These are phyloP conservation scores for Orthonevra nobilis DNA, from an alignment of 2,888 invertebrate genomes.

Conservation along the genomic window DNA sequence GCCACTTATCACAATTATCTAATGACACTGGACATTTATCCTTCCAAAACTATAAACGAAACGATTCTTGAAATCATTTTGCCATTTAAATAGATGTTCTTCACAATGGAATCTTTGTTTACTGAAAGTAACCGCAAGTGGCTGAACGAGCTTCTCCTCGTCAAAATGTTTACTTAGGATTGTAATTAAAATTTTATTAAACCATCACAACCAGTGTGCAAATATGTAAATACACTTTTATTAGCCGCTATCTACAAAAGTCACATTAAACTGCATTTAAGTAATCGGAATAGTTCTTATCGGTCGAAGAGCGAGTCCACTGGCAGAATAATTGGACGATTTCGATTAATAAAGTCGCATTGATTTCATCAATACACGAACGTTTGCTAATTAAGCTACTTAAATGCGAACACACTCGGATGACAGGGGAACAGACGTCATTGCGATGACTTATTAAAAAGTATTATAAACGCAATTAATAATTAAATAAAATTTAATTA, in stretches of 20 bases:
- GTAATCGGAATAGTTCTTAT: neutral
- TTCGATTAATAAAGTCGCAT: slow-evolving; percentile 45
- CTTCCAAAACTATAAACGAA: too few species aligned
- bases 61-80: too few species aligned
- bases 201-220: slow-evolving; percentile 24
- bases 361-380: neutral
- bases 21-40: too few species aligned
- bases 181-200: slow-evolving; percentile 60
- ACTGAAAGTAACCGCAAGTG: too few species aligned
- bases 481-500: slow-evolving; percentile 68
- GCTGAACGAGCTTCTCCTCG: too few species aligned
- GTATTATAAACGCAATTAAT: slow-evolving; percentile 50
- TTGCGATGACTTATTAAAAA: slow-evolving; percentile 35
- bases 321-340: slow-evolving; percentile 7
- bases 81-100: too few species aligned
- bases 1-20: too few species aligned
- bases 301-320: neutral
- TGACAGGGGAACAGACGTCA: slow-evolving; percentile 1
- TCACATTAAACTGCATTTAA: slow-evolving; percentile 49
- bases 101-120: too few species aligned
- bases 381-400: slow-evolving; percentile 45
- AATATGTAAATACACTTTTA: slow-evolving; percentile 44
- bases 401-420: slow-evolving; percentile 23
- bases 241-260: too few species aligned
- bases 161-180: slow-evolving; percentile 54